Evolutionary conservation across 35 echinoderm and acorn worm genomes (phyloP).

Genomic region (Heliocidaris erythrogramma): DNA sequence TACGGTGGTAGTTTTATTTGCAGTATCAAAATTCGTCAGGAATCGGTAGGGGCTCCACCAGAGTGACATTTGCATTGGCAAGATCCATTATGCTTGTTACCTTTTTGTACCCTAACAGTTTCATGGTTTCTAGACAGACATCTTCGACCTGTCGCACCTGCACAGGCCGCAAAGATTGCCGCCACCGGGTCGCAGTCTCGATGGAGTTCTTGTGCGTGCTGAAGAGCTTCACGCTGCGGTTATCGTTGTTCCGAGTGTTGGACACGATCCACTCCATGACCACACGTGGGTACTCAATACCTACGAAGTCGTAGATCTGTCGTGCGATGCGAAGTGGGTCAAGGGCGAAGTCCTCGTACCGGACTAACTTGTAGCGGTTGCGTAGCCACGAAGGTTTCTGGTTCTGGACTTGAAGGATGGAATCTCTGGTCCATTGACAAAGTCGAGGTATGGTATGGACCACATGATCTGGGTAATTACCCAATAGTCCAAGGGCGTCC

Average conservation of each 20-base stretch:
- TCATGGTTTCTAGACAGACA: slow-evolving; percentile 72
- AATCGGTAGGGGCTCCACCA: slow-evolving; percentile 12
- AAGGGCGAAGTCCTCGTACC: slow-evolving; percentile 76
- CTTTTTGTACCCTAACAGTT: slow-evolving; percentile 63
- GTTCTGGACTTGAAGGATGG: slow-evolving; percentile 51
- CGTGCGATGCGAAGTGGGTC: slow-evolving; percentile 54
- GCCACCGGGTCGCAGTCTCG: slow-evolving; percentile 65
- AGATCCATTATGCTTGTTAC: neutral
- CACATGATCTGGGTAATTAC: slow-evolving; percentile 16
- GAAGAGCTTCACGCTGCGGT: slow-evolving; percentile 45
- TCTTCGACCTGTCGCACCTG: slow-evolving; percentile 68
- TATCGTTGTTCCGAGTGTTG: slow-evolving; percentile 58
- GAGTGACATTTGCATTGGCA: neutral
- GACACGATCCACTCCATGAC: slow-evolving; percentile 64
- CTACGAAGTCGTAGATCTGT: slow-evolving; percentile 79
- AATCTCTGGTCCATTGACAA: slow-evolving; percentile 70
- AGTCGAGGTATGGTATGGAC: slow-evolving; percentile 73
- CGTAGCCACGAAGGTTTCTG: slow-evolving; percentile 62
- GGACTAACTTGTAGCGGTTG: slow-evolving; percentile 71
- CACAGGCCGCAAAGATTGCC: slow-evolving; percentile 48
- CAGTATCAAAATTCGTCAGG: neutral
- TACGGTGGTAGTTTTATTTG: neutral
- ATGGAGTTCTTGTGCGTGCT: slow-evolving; percentile 84
- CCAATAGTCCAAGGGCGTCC: slow-evolving; percentile 11
- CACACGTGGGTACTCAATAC: slow-evolving; percentile 45